Evolutionary conservation across 2,888 invertebrate genomes (phyloP), one percentile per base, ranked within the genome.

Genomic region (Altica lythri): DNA sequence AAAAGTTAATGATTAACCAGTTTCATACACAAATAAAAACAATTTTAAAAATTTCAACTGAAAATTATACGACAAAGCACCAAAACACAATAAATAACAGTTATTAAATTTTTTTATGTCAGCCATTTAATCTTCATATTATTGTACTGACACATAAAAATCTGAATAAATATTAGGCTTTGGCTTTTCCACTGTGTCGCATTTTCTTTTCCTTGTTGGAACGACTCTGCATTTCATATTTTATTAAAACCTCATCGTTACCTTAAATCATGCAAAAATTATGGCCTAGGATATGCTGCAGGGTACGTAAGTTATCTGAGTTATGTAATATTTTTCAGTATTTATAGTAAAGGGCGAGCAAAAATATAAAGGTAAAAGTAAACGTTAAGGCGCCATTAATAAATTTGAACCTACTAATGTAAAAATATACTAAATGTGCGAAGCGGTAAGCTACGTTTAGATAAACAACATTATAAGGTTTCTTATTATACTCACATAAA

Each of bases 311-410:
- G 47, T 53, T 35, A 10, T 29, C 18, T 43, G 43, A 53, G 53
- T 53, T 53, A 53, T 53, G 53, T 42, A 48, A 34, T 35, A 48
- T 43, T 48, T 47, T 48, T 19, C 53, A 35, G 27, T 35, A 48
- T 48, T 53, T 37, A 53, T 48, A 43, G 53, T 43, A 9, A 30
- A 22, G 18, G 43, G 29, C 32, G 17, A 8, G 40, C 32, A 49
- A 49, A 49, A 48, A 48, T 40, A 19, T 30, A 40, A 29, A 40
- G 38, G 30, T 17, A 38, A 40, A n/a, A n/a, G n/a, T n/a, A n/a
- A 29, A 27, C 10, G 38, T 13, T 4, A 38, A 30, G 40, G 40
- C 32, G 49, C 40, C 30, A 49, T 49, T 49, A 40, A 49, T 49
- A 42, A 49, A 40, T 40, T 49, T 49, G 2, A 40, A n/a, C 32